phyloP scores from a whole-genome alignment of 2,888 invertebrate species.

The Synanthedon tipuliformis region DNA sequence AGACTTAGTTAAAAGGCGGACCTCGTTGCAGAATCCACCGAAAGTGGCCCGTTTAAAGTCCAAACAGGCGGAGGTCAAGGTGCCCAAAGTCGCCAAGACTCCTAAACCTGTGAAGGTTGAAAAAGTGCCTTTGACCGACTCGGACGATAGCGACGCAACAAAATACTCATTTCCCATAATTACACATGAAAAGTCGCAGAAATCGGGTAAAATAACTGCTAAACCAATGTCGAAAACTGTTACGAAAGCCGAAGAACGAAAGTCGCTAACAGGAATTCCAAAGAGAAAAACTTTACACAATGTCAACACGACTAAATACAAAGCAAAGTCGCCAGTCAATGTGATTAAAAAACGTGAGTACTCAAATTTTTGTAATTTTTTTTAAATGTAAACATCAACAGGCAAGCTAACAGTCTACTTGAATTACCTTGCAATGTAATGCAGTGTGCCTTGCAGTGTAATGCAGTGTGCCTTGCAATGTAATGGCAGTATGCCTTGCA shows the following conservation, averaged over 20 bases:
- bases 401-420: too few relatives aligned
- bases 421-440: too few relatives aligned
- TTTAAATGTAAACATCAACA: too few relatives aligned
- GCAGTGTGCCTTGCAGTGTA: too few relatives aligned
- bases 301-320: conserved; percentile 21
- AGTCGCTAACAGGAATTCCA: conserved; percentile 40
- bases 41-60: conserved; percentile 46
- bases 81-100: too few relatives aligned
- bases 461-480: too few relatives aligned
- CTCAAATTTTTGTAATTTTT: too few relatives aligned
- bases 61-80: conserved; percentile 29
- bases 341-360: conserved; percentile 51
- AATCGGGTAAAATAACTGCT: background rate
- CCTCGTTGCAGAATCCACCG: conserved; percentile 49
- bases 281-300: conserved; percentile 49
- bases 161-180: conserved; percentile 57
- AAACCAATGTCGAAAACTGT: conserved; percentile 9
- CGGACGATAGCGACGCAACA: conserved; percentile 50
- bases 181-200: conserved; percentile 5
- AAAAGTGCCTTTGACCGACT: conserved; percentile 36
- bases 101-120: conserved; percentile 24
- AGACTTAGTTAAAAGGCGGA: conserved; percentile 44
- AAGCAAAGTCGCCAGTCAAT: conserved; percentile 28
- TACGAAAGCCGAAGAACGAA: conserved; percentile 40
- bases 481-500: too few relatives aligned